These are phyloP conservation scores for Hyalella azteca DNA, from an alignment of 2,888 invertebrate genomes.

Conservation along the genomic window DNA sequence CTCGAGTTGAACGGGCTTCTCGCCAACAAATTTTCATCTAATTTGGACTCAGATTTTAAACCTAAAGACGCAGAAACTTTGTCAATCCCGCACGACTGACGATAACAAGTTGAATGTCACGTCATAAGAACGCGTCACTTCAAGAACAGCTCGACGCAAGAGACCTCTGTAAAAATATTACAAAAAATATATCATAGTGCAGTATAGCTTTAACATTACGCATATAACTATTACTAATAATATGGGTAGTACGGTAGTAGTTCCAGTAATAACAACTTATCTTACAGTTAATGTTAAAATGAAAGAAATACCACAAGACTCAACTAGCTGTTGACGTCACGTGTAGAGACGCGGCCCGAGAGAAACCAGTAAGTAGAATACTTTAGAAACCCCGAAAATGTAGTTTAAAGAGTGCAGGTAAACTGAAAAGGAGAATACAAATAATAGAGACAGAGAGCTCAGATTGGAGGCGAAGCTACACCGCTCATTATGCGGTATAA, in stretches of 20 bases:
- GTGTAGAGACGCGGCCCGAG: not conserved
- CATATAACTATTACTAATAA: conserved; percentile 34
- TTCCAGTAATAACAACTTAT: conserved; percentile 34
- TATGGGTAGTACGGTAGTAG: conserved; percentile 34
- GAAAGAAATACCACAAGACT: conserved; percentile 20
- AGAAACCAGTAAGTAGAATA: not conserved
- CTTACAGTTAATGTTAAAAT: conserved; percentile 33
- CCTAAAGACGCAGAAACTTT: conserved; percentile 3
- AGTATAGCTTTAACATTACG: conserved; percentile 36
- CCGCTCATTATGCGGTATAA: not conserved
- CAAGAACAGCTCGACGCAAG: conserved; percentile 1
- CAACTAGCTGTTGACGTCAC: not conserved
- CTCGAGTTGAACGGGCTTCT: no score
- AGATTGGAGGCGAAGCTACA: not conserved
- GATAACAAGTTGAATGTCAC: not conserved
- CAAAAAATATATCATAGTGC: conserved; percentile 36
- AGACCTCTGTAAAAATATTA: conserved; percentile 32
- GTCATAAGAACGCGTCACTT: not conserved
- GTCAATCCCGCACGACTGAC: not conserved
- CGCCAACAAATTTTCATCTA: no score
- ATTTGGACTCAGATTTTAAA: not conserved
- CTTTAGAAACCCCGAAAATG: not conserved
- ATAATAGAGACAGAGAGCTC: no score
- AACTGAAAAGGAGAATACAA: not conserved
- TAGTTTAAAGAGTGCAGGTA: not conserved